phyloP scores from a whole-genome alignment of 2,888 invertebrate genomes.

The Strigamia maritima region DNA sequence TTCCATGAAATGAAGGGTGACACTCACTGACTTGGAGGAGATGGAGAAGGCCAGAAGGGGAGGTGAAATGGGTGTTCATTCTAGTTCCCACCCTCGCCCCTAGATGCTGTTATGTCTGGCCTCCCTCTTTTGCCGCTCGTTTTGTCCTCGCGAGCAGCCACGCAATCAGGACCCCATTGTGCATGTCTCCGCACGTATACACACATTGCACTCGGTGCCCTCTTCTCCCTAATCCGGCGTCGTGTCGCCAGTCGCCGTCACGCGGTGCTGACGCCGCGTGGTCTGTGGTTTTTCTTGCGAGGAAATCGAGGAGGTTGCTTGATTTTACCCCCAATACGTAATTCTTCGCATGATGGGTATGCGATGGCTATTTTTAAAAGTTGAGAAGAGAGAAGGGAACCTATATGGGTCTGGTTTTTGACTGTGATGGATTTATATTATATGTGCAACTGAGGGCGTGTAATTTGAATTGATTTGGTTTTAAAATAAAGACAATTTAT shows the following conservation, averaged over 20 bases:
- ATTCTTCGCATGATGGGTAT: too few species aligned
- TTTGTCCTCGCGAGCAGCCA: constrained; percentile 1
- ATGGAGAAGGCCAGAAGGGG: neutral
- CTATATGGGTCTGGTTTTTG: neutral
- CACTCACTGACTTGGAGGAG: neutral
- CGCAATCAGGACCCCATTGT: constrained; percentile 23
- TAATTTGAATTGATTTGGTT: too few species aligned
- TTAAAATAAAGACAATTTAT: too few species aligned
- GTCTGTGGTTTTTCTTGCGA: neutral
- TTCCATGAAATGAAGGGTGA: constrained; percentile 27
- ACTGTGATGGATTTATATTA: too few species aligned
- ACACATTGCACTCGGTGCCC: neutral
- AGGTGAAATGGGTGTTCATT: constrained; percentile 10
- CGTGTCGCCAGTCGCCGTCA: constrained; percentile 18
- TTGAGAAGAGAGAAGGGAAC: too few species aligned
- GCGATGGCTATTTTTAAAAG: constrained; percentile 10
- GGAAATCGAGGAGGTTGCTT: neutral
- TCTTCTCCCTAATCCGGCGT: constrained; percentile 1
- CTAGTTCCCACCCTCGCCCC: constrained; percentile 10
- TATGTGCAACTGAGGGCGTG: too few species aligned
- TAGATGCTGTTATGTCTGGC: constrained; percentile 21
- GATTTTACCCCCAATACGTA: neutral
- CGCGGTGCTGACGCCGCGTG: constrained; percentile 8
- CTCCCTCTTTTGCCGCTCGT: constrained; percentile 19
- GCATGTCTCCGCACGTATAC: neutral